Base-by-base conservation (phyloP, 2,888 invertebrate genomes). In the Cantharis rufa region DNA sequence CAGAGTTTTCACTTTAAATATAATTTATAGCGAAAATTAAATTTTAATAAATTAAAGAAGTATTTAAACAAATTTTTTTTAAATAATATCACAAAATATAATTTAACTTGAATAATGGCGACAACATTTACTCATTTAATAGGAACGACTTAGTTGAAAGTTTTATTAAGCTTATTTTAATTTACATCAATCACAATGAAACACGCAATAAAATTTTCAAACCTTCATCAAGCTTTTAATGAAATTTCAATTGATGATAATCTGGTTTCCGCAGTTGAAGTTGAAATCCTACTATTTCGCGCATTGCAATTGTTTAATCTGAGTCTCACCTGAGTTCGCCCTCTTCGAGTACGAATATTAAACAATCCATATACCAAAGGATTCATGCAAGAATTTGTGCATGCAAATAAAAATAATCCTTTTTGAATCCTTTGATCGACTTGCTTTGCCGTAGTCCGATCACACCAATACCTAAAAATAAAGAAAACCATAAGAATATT, bases 311-410 rank as follows among this genome's bases (percentile, higher is more conserved):
- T 86, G 79, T 84, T 82, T 78, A 85, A 81, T 82, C 87, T 85
- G n/a, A 86, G 85, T 82, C 88, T 88, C 86, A 88, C 89, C 86
- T 88, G 88, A 61, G 80, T 82, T 10, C 77, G 70, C 13, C 74
- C 64, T 48, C 86, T 82, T 18, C 90, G 87, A 85, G 91, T 90
- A 16, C 94, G 89, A 81, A 95, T 94, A 87, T 96, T 95, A 87
- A 96, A 97, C 15, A 92, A 91, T 0, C 98, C 98, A 86, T 98
- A 98, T 24, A 98, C 97, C 79, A 98, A 93, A 3, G 98, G 98
- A 89, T 98, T 98, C 89, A 98, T 95, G 87, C 98, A 97, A 3
- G 98, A 98, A 88, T 98, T 98, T 61, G 98, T 96, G 82, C 97
- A 96, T 10, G 98, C 98, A 87, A 98, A 98, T 78, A 98, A 90